Conservation (phyloP, 2,113 vertebrate genomes). For the Falcunculus frontatus region DNA sequence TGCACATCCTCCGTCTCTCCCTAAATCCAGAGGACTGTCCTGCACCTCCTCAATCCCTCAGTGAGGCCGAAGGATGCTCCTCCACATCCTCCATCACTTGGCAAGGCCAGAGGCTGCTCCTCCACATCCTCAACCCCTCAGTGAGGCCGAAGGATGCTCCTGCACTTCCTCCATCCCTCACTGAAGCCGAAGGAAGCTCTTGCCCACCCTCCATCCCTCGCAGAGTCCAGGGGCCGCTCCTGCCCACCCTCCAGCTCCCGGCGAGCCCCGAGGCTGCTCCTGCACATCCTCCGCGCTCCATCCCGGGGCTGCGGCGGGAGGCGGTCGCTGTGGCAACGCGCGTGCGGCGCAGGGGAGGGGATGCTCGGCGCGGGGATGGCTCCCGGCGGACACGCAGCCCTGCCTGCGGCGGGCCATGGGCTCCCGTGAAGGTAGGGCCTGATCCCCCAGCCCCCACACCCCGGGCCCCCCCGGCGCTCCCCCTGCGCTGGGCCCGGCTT, state of each 20-base stretch:
- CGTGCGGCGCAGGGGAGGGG: constrained; percentile 49
- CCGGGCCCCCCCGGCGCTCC: no score
- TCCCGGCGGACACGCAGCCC: not conserved
- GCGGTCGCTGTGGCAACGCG: constrained; percentile 57
- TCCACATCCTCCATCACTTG: not conserved
- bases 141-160: no score
- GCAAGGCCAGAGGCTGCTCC: not conserved
- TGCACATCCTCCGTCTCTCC: not conserved
- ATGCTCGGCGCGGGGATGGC: constrained; percentile 46
- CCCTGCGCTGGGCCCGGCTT: not conserved
- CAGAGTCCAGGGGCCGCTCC: fast-evolving
- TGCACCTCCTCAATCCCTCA: not conserved
- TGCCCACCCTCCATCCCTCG: not conserved
- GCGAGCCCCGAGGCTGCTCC: not conserved
- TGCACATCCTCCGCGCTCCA: not conserved
- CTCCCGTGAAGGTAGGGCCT: constrained; percentile 49
- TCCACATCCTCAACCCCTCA: no score
- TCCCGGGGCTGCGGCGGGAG: constrained; percentile 25
- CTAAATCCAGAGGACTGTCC: not conserved
- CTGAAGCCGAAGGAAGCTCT: fast-evolving
- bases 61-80: not conserved
- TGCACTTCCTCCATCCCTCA: not conserved
- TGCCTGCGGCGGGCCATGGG: not conserved
- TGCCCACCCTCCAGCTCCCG: not conserved
- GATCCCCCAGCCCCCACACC: not conserved